Percentiles rank a stretch among this genome's conserved stretches.
These are phyloP conservation scores for Eupleurogrammus muticus DNA, from an alignment of 2,797 vertebrate species.

Conservation along the genomic window DNA sequence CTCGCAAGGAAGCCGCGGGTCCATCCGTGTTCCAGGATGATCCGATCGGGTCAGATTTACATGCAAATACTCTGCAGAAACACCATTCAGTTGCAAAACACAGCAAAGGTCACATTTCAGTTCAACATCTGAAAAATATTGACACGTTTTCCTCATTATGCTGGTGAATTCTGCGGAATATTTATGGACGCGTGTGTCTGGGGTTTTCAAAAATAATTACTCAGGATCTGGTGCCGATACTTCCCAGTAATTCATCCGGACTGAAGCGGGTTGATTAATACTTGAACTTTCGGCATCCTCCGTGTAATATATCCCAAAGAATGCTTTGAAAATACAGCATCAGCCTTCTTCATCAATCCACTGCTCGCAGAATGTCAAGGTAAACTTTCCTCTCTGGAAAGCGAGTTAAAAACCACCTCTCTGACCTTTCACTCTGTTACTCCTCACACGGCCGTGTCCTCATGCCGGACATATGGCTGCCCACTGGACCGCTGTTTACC, in stretches of 20 bases:
- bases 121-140: conserved; percentile 21
- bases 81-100: conserved; percentile 6
- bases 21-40: conserved; percentile 14
- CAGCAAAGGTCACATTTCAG: conserved; percentile 21
- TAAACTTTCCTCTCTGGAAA: conserved; percentile 55
- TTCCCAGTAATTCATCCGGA: conserved; percentile 41
- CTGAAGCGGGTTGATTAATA: conserved; percentile 44
- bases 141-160: conserved; percentile 35
- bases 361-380: conserved; percentile 46
- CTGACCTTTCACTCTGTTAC: conserved; percentile 69
- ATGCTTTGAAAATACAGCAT: conserved; percentile 41
- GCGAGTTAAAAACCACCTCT: conserved; percentile 58
- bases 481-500: conserved; percentile 69
- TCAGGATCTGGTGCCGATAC: not conserved
- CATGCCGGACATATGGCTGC: conserved; percentile 76
- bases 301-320: conserved; percentile 23
- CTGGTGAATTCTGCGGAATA: conserved; percentile 21
- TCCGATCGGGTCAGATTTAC: conserved; percentile 36
- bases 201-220: conserved; percentile 24
- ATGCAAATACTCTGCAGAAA: conserved; percentile 1
- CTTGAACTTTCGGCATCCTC: conserved; percentile 40
- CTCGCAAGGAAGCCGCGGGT: conserved; percentile 47
- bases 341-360: conserved; percentile 33
- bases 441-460: conserved; percentile 65
- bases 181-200: conserved; percentile 22